Evolutionary conservation across 2,113 vertebrate species (phyloP), one percentile per base, ranked within the genome.

Genomic region (Donacobius atricapilla): DNA sequence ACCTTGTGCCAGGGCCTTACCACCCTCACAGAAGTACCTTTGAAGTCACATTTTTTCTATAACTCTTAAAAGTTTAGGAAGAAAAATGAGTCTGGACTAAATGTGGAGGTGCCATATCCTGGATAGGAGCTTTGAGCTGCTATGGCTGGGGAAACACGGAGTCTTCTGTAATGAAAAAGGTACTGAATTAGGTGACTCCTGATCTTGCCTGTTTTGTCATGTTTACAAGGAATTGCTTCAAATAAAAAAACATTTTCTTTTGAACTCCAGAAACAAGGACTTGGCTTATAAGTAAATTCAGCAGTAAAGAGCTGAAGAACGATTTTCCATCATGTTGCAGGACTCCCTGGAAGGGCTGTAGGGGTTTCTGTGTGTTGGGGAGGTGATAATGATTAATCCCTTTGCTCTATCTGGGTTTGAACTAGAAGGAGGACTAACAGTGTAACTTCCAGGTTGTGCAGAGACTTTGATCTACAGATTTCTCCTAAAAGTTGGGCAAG

Each of bases 401-500:
- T 24, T 63, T 50, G 65, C 57, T 56, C 30, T 77, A 0, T 42
- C 31, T 73, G 54, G 37, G 16, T 75, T 69, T 87, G 82, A 63
- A 47, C 56, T 35, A 19, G 37, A 23, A 69, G 24, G n/a, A 86
- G 80, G 20, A 42, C 47, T 39, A 42, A 42, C 58, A n/a, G 8
- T 14, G 45, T 39, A 50, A 73, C 60, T 84, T 83, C 58, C 44
- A 77, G 83, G 30, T 69, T 93, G 50, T 85, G 61, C 35, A 39
- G 61, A 91, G 72, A 54, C 87, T 94, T 93, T 80, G 86, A 89
- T 92, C 75, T 88, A 48, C 66, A 72, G 63, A n/a, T 88, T 77
- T 73, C 28, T 65, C 48, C 28, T 80, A 16, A 16, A 80, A 81
- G 39, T 17, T 13, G 9, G 69, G 64, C 39, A 50, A 58, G 56